Conservation (phyloP, 2,113 vertebrate genomes). For the Carassius auratus region DNA sequence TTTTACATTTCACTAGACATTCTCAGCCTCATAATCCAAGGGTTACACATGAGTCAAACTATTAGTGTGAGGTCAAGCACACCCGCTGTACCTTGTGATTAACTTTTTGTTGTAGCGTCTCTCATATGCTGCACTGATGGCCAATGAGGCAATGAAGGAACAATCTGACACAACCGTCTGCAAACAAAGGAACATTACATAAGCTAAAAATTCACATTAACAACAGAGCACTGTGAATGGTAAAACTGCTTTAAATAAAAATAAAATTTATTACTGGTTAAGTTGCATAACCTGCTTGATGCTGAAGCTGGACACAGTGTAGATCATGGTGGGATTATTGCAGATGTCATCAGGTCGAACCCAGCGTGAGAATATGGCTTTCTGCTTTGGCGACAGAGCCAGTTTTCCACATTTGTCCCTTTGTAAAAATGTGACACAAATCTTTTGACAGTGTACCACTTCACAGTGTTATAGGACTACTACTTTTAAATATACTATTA, state of each 20-base stretch:
- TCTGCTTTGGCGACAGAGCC: slow-evolving; percentile 94
- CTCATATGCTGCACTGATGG: slow-evolving; percentile 97
- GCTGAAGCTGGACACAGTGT: slow-evolving; percentile 99
- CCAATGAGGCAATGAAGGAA: slow-evolving; percentile 95
- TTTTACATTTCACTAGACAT: neutral
- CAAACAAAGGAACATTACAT: neutral
- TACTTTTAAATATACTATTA: neutral
- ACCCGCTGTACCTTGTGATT: slow-evolving; percentile 87
- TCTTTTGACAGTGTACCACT: neutral
- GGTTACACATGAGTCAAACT: neutral
- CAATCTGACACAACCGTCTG: slow-evolving; percentile 98
- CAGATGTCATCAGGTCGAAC: slow-evolving; percentile 92
- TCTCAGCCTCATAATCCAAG: neutral
- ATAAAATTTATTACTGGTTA: neutral
- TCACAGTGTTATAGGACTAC: neutral
- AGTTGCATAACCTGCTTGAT: slow-evolving; percentile 91
- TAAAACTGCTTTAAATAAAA: neutral
- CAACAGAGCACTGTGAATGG: neutral
- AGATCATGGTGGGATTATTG: slow-evolving; percentile 96
- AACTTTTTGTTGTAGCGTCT: slow-evolving; percentile 96
- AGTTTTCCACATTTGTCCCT: slow-evolving; percentile 93
- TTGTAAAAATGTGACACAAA: neutral
- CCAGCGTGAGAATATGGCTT: slow-evolving; percentile 93
- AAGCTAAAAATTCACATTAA: neutral
- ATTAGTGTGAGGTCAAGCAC: neutral